These are phyloP conservation scores for Agrotis puta DNA, from an alignment of 2,888 invertebrate genomes.

Conservation along the genomic window DNA sequence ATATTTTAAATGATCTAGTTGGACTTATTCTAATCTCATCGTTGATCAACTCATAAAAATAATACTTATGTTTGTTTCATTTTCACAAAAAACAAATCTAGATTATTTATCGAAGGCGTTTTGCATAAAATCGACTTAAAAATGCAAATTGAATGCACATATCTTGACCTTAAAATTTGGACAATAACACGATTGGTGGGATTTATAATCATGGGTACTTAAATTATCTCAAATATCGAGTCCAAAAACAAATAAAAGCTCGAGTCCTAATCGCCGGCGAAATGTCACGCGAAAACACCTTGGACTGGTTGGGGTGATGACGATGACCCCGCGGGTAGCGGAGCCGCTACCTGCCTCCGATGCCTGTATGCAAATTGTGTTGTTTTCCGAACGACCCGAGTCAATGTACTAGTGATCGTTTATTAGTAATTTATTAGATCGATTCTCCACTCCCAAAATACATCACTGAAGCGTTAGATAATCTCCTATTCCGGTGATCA, in stretches of 20 bases:
- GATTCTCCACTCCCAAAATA: constrained; percentile 69
- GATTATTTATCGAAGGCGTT: constrained; percentile 45
- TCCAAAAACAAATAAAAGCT: constrained; percentile 68
- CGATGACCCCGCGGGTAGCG: constrained; percentile 83
- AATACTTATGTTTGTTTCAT: neutral
- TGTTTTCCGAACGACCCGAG: constrained; percentile 81
- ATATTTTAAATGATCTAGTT: neutral
- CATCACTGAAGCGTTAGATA: constrained; percentile 55
- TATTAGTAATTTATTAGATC: constrained; percentile 85
- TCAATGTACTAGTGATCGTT: constrained; percentile 84
- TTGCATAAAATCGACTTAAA: constrained; percentile 18
- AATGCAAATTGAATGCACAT: constrained; percentile 48
- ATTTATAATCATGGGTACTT: constrained; percentile 60
- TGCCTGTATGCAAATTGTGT: constrained; percentile 86
- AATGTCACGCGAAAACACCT: constrained; percentile 85
- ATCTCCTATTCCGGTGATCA: constrained; percentile 55
- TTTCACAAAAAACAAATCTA: constrained; percentile 44
- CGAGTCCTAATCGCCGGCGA: constrained; percentile 80
- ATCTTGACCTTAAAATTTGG: constrained; percentile 60
- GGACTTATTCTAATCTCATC: constrained; percentile 1
- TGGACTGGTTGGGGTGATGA: constrained; percentile 84
- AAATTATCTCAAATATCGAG: constrained; percentile 59
- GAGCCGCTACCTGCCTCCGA: constrained; percentile 84
- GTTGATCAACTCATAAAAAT: constrained; percentile 27
- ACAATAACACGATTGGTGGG: constrained; percentile 65